These are phyloP conservation scores for Tethya wilhelma DNA, from an alignment of 37 sponge, comb jelly and placozoan genomes.

Conservation along the genomic window DNA sequence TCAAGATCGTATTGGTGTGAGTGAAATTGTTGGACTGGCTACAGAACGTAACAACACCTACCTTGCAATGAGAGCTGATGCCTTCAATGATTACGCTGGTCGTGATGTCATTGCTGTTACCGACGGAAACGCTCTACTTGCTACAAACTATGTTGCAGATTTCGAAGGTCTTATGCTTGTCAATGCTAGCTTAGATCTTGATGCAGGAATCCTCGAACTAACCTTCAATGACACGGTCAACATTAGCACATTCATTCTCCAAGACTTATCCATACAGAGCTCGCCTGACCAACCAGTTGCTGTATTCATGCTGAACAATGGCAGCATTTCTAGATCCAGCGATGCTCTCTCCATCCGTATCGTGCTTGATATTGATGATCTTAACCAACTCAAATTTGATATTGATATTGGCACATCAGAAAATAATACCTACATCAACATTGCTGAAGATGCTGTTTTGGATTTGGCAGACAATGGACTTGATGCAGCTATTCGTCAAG, in stretches of 20 bases:
- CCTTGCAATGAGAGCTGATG: slow-evolving; percentile 78
- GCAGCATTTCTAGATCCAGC: slow-evolving; percentile 28
- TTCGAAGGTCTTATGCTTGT: slow-evolving; percentile 49
- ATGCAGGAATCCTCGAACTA: slow-evolving; percentile 56
- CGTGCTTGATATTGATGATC: slow-evolving; percentile 26
- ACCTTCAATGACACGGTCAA: slow-evolving; percentile 87
- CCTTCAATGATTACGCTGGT: slow-evolving; percentile 72
- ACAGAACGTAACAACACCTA: slow-evolving; percentile 75
- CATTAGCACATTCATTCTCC: slow-evolving; percentile 54
- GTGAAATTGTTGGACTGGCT: slow-evolving; percentile 59
- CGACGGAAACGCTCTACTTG: slow-evolving; percentile 71
- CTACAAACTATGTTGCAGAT: slow-evolving; percentile 52
- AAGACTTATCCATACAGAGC: slow-evolving; percentile 44
- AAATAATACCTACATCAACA: slow-evolving; percentile 56
- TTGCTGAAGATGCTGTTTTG: slow-evolving; percentile 51
- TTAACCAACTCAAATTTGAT: slow-evolving; percentile 54
- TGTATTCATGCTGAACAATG: slow-evolving; percentile 20
- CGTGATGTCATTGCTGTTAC: slow-evolving; percentile 85
- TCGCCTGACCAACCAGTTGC: not conserved
- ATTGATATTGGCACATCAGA: slow-evolving; percentile 51
- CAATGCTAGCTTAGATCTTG: slow-evolving; percentile 58
- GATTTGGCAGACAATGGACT: slow-evolving; percentile 88
- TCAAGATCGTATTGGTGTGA: slow-evolving; percentile 70
- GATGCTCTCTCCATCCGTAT: slow-evolving; percentile 72
- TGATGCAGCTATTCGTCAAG: slow-evolving; percentile 24